These are phyloP conservation scores for Pseudomugil tenellus DNA, from an alignment of 2,797 vertebrate species.

Conservation along the genomic window DNA sequence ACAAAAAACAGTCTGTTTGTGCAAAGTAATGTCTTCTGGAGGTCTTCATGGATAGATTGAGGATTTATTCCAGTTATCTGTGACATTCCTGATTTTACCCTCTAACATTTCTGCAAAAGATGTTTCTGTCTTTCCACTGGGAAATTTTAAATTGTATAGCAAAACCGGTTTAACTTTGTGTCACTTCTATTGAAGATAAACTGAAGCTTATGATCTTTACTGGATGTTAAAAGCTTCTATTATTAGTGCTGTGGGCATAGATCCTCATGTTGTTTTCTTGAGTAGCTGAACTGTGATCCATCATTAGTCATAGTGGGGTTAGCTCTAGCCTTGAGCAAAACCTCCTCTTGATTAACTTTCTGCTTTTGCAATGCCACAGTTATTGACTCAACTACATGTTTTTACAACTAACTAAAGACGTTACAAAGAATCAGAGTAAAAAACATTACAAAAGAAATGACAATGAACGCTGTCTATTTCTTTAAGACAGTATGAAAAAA, in stretches of 20 bases:
- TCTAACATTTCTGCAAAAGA: neutral
- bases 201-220: constrained; percentile 17
- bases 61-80: constrained; percentile 35
- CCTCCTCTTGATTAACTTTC: constrained; percentile 20
- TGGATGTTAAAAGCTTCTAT: constrained; percentile 1
- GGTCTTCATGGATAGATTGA: constrained; percentile 18
- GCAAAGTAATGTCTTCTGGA: constrained; percentile 8
- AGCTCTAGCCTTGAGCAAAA: constrained; percentile 10
- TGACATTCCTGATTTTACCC: neutral
- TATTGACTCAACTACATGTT: constrained; percentile 5
- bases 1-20: neutral
- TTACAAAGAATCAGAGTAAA: neutral
- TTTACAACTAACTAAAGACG: constrained; percentile 1
- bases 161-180: constrained; percentile 22
- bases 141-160: constrained; percentile 12
- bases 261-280: constrained; percentile 18
- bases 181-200: constrained; percentile 12
- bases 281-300: constrained; percentile 11
- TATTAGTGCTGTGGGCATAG: constrained; percentile 7
- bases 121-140: constrained; percentile 14
- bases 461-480: constrained; percentile 20
- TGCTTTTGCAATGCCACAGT: constrained; percentile 4
- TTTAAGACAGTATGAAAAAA: constrained; percentile 41
- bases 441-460: too few species aligned
- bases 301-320: constrained; percentile 24